Conservation (phyloP, 1,140 invertebrate species). For the Leucophenga varia region DNA sequence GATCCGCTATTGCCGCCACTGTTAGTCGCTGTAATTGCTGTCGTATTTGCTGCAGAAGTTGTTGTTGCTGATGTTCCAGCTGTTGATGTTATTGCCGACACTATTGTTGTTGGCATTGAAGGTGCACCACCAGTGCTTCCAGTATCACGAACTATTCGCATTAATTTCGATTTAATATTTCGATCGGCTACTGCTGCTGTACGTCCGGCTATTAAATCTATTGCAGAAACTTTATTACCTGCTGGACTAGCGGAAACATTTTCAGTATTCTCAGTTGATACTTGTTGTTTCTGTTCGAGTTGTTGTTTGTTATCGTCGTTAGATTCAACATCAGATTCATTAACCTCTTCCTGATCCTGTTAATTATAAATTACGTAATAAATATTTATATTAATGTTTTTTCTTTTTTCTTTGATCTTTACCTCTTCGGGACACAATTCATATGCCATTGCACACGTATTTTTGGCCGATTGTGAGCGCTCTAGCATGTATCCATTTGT, state of each 20-base stretch:
- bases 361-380: constrained; percentile 7
- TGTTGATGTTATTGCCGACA: constrained; percentile 9
- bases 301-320: constrained; percentile 43
- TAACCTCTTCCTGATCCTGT: constrained; percentile 51
- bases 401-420: constrained; percentile 31
- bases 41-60: too few relatives aligned
- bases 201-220: too few relatives aligned
- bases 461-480: constrained; percentile 87
- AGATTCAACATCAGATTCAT: constrained; percentile 50
- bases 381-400: neutral
- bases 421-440: constrained; percentile 82
- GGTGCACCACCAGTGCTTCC: constrained; percentile 1
- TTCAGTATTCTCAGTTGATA: constrained; percentile 2
- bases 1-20: too few relatives aligned
- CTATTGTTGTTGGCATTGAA: neutral
- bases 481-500: constrained; percentile 94
- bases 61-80: constrained; percentile 27
- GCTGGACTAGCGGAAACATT: constrained; percentile 10
- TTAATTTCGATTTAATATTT: too few relatives aligned
- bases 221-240: too few relatives aligned
- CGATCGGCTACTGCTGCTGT: too few relatives aligned
- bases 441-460: constrained; percentile 81
- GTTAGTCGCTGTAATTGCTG: constrained; percentile 13
- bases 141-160: too few relatives aligned
- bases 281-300: constrained; percentile 14